phyloP scores from a whole-genome alignment of 92 coral and sea anemone species.

The Palythoa grandiflora region DNA sequence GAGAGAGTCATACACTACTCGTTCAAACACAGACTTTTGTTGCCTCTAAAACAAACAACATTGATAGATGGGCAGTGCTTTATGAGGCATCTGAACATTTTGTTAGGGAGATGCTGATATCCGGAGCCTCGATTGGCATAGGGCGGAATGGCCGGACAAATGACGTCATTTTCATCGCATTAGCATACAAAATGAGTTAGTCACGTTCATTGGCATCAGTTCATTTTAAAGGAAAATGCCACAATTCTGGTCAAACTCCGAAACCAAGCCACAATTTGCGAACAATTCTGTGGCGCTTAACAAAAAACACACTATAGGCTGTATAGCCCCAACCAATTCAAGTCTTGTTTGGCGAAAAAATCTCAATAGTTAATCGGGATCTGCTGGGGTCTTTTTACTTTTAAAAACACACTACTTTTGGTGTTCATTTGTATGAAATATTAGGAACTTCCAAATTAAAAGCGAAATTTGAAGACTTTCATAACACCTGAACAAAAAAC shows the following conservation, averaged over 20 bases:
- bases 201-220: neutral
- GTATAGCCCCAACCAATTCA: constrained; percentile 25
- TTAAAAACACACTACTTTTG: constrained; percentile 25
- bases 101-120: constrained; percentile 20
- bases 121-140: constrained; percentile 14
- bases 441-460: constrained; percentile 5
- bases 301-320: constrained; percentile 39
- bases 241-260: constrained; percentile 5
- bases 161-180: too few species aligned
- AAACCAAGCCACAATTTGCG: constrained; percentile 33
- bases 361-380: constrained; percentile 11
- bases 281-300: neutral
- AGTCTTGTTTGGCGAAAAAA: constrained; percentile 25
- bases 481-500: constrained; percentile 25
- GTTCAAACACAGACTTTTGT: constrained; percentile 56
- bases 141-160: too few species aligned
- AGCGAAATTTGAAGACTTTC: neutral
- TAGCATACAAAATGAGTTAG: too few species aligned
- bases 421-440: constrained; percentile 17
- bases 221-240: constrained; percentile 1
- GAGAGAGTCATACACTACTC: constrained; percentile 51
- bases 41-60: constrained; percentile 50
- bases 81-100: constrained; percentile 53
- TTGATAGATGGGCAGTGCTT: constrained; percentile 50
- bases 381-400: constrained; percentile 34